Conservation (phyloP, 2,797 vertebrate genomes). For the Myioborus melanocephalus region DNA sequence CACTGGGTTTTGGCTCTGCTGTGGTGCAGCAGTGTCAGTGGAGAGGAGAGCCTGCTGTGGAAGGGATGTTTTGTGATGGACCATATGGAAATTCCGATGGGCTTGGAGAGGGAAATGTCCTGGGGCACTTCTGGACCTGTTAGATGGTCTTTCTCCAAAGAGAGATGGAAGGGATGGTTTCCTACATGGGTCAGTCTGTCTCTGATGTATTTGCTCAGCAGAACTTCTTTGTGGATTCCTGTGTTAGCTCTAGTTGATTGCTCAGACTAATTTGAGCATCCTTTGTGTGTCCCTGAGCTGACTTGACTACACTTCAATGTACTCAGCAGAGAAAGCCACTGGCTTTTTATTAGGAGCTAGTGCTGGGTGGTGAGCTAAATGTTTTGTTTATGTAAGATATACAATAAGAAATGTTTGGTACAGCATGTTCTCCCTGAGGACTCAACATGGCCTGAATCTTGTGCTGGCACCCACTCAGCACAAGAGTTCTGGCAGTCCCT, state of each 20-base stretch:
- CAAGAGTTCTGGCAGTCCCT: background rate
- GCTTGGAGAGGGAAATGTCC: background rate
- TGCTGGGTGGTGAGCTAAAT: background rate
- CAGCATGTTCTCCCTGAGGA: constrained; percentile 32
- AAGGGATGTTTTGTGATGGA: background rate
- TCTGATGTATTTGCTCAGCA: background rate
- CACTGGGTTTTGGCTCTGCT: background rate
- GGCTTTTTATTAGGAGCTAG: background rate
- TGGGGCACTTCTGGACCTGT: background rate
- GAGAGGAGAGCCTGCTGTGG: fast-evolving
- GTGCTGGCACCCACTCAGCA: background rate
- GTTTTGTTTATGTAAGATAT: constrained; percentile 25
- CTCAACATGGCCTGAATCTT: background rate
- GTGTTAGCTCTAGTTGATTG: background rate
- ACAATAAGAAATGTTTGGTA: background rate
- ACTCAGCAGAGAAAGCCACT: background rate
- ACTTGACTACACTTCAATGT: background rate
- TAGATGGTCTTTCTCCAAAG: background rate
- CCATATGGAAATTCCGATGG: background rate
- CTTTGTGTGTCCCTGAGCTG: background rate
- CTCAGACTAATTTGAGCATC: background rate
- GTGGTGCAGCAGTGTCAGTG: fast-evolving
- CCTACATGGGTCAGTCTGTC: background rate
- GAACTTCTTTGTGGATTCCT: background rate
- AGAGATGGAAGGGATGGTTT: background rate